Conservation (phyloP, 2,797 vertebrate species). For the Sebastes hopkinsi region DNA sequence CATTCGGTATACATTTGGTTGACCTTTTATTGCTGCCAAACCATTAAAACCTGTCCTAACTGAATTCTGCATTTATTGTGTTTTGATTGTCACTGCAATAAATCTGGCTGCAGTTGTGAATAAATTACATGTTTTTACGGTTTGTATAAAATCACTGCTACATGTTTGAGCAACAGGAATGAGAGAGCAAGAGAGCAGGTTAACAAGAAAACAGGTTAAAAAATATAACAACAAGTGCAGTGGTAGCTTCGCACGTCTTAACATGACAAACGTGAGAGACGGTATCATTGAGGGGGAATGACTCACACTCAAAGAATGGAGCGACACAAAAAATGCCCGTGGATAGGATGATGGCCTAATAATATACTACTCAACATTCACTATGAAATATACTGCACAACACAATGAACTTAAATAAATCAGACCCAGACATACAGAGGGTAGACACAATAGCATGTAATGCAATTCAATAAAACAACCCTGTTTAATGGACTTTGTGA, state of each 20-base stretch:
- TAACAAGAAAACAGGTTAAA: conserved; percentile 18
- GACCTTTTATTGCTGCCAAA: neutral
- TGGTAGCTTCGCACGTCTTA: conserved; percentile 32
- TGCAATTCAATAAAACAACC: neutral
- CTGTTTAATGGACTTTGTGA: neutral
- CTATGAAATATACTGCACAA: neutral
- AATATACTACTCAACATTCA: neutral
- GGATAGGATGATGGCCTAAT: neutral
- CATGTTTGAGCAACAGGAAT: neutral
- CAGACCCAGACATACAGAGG: neutral
- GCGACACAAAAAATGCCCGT: neutral
- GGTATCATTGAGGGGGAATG: neutral
- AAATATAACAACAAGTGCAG: neutral
- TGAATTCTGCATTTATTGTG: neutral
- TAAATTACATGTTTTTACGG: neutral
- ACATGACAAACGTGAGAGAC: conserved; percentile 48
- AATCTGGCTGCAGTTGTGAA: neutral
- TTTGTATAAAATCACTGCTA: neutral
- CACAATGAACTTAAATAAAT: neutral
- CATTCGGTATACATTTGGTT: neutral
- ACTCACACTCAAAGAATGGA: conserved; percentile 18
- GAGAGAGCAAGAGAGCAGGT: neutral
- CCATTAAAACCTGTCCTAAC: neutral
- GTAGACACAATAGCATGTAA: neutral
- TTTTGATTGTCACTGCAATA: neutral